These are phyloP conservation scores for Drymonia ruficornis DNA, from an alignment of 2,888 invertebrate genomes.

Conservation along the genomic window DNA sequence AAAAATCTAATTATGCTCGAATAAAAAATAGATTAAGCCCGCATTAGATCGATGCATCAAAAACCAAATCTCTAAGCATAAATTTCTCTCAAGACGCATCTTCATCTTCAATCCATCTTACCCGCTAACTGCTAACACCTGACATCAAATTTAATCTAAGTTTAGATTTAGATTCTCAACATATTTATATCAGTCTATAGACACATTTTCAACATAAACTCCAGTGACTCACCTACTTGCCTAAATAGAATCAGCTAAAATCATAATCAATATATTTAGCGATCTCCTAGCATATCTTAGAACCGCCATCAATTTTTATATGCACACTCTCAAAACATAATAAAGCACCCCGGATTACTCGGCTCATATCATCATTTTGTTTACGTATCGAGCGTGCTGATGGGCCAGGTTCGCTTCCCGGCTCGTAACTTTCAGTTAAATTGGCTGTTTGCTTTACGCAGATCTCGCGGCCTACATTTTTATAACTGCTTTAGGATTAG, in stretches of 20 bases:
- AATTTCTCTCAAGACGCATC: too few species aligned
- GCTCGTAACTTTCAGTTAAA: conserved; percentile 61
- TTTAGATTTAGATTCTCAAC: too few species aligned
- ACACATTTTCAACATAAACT: background rate
- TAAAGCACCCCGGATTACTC: conserved; percentile 38
- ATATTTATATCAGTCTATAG: background rate
- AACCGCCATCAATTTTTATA: conserved; percentile 27
- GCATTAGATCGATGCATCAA: too few species aligned
- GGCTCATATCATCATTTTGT: conserved; percentile 34
- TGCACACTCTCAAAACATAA: conserved; percentile 32
- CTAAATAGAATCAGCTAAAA: conserved; percentile 3
- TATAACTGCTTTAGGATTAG: conserved; percentile 19
- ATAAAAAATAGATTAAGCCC: too few species aligned
- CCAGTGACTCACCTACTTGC: conserved; percentile 4
- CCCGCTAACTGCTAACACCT: too few species aligned
- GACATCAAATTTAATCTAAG: background rate
- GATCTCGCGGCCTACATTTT: conserved; percentile 39
- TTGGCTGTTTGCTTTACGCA: conserved; percentile 34
- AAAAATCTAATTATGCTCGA: too few species aligned
- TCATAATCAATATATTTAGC: conserved; percentile 3
- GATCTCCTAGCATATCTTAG: conserved; percentile 3
- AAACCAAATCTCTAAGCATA: too few species aligned
- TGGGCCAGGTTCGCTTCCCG: conserved; percentile 67
- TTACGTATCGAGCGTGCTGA: conserved; percentile 60
- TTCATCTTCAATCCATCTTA: too few species aligned